Evolutionary conservation across 2,888 invertebrate genomes (phyloP).

Genomic region (Macaria notata): DNA sequence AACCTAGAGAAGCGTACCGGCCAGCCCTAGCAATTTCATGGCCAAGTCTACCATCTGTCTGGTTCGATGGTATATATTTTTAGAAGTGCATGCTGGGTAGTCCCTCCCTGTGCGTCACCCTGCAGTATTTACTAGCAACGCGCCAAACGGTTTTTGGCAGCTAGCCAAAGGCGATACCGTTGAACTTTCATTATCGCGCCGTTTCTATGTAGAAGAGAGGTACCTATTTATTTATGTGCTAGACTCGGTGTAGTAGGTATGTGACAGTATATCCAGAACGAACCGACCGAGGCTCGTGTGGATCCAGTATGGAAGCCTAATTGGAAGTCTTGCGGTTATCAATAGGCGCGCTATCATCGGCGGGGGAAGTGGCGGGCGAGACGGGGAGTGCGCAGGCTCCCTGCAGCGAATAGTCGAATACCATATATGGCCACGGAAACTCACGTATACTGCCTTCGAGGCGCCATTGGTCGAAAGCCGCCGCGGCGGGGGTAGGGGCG

Average conservation of each 20-base stretch:
- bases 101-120: slow-evolving; percentile 25
- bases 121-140: slow-evolving; percentile 12
- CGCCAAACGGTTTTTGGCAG: slow-evolving; percentile 31
- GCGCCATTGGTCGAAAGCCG: slow-evolving; percentile 83
- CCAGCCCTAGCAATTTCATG: slow-evolving; percentile 19
- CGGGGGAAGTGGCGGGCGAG: slow-evolving; percentile 39
- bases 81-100: slow-evolving; percentile 29
- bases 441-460: slow-evolving; percentile 79
- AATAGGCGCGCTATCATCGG: slow-evolving; percentile 59
- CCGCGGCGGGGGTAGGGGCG: slow-evolving; percentile 77
- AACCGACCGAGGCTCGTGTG: slow-evolving; percentile 19
- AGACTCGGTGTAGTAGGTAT: background rate
- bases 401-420: slow-evolving; percentile 82
- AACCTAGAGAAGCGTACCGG: slow-evolving; percentile 15
- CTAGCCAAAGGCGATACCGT: slow-evolving; percentile 40
- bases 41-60: slow-evolving; percentile 33
- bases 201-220: background rate
- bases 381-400: slow-evolving; percentile 74
- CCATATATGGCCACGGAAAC: slow-evolving; percentile 75
- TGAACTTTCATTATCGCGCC: slow-evolving; percentile 42
- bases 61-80: slow-evolving; percentile 30
- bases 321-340: slow-evolving; percentile 62
- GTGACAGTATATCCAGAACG: too few species aligned
- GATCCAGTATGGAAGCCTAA: slow-evolving; percentile 44
- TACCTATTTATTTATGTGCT: background rate